Base-by-base conservation (phyloP, 1,140 invertebrate species). In the Trichonephila clavata region DNA sequence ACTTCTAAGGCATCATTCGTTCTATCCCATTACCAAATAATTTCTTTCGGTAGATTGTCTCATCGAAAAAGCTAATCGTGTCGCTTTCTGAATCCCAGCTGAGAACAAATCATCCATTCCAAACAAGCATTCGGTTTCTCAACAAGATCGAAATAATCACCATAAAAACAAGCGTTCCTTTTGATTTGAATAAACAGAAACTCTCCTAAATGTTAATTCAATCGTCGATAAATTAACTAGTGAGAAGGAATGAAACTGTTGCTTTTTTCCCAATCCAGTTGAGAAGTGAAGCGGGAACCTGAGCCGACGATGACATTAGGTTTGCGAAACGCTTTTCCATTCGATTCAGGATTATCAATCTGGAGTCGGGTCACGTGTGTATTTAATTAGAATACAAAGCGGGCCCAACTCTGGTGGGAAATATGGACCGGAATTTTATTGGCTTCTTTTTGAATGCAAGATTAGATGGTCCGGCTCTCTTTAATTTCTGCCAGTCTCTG, bases 331-430 rank as follows among this genome's bases (percentile, higher is more conserved):
- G 61, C 87, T 77, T 63, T 77, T 89, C 87, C 65, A 89, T 77
- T 89, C 65, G 24, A 89, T 89, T 89, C 77, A 89, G 43, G 50
- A 5, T 57, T 87, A 87, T 87, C 86, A 87, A 87, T 87, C 86
- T 59, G 65, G 39, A 68, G n/a, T 20, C n/a, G 21, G 20, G 59
- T 90, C 89, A 90, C 89, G 89, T 90, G 5, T 61, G 18, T 27
- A 81, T 90, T 90, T 90, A 90, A 90, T 90, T 90, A 81, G 89
- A 90, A 80, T 80, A 81, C 89, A 90, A 90, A 90, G 87, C 61
- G 87, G 39, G 57, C 16, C 71, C 83, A 32, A n/a, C 24, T n/a
- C 83, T 32, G 24, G 18, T 59, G 50, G 83, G 83, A 14, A 63
- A 77, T 77, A 77, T 77, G 71, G 71, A 39, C 71, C 18, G 71